Percentiles rank a stretch among this genome's conserved stretches.
Conservation (phyloP, 1,140 invertebrate species). For the Lordiphosa clarofinis region DNA sequence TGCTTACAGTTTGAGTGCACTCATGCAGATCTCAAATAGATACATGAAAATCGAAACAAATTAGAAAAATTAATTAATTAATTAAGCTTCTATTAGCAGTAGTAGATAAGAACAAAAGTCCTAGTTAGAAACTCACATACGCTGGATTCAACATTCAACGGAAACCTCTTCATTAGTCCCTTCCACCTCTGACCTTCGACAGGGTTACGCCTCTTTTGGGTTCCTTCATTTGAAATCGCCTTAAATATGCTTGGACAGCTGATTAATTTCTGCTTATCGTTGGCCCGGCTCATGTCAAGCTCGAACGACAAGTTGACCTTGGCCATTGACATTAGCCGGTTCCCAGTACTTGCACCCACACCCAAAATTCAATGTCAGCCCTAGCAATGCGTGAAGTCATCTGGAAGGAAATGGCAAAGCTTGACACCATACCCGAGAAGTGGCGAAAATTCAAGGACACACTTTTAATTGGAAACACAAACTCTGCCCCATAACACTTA, state of each 20-base stretch:
- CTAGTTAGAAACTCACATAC: no score
- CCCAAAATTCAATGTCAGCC: constrained; percentile 51
- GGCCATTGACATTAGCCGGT: constrained; percentile 62
- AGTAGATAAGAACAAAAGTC: no score
- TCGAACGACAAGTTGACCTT: constrained; percentile 42
- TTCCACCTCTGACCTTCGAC: no score
- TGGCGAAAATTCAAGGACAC: neutral
- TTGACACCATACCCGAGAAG: constrained; percentile 20
- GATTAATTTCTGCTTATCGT: constrained; percentile 60
- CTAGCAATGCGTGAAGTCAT: constrained; percentile 66
- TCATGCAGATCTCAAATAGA: no score
- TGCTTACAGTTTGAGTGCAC: no score
- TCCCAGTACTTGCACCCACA: constrained; percentile 33
- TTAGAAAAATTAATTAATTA: no score
- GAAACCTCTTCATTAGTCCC: no score
- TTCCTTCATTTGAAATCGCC: constrained; percentile 29
- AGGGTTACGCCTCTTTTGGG: neutral
- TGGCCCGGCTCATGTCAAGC: constrained; percentile 22
- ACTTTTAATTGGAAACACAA: constrained; percentile 23
- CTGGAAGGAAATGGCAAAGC: constrained; percentile 38
- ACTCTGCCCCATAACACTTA: constrained; percentile 8
- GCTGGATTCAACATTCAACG: no score
- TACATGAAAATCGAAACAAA: no score
- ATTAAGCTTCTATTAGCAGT: no score
- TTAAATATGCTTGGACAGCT: constrained; percentile 26